Evolutionary conservation across 2,888 invertebrate species (phyloP).

Genomic region (Drosophila koepferae): DNA sequence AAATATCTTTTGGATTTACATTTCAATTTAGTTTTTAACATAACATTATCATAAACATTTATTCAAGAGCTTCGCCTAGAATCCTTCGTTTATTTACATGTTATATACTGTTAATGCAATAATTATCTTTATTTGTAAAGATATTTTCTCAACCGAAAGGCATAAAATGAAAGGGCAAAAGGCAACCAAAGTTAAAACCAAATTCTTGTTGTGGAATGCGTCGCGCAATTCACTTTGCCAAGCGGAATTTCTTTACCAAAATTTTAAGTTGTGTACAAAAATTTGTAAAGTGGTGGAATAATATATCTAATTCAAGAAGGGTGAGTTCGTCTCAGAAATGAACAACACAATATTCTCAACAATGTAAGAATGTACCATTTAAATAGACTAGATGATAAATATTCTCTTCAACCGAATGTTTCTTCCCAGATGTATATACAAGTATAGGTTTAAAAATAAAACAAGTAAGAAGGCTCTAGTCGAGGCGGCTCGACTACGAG

Average conservation of each 20-base stretch:
- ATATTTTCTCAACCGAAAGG: slow-evolving; percentile 33
- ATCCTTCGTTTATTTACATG: slow-evolving; percentile 10
- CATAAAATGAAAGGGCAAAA: slow-evolving; percentile 46
- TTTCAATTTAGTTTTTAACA: background rate
- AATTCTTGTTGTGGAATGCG: slow-evolving; percentile 57
- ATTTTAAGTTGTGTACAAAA: slow-evolving; percentile 57
- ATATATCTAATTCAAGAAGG: slow-evolving; percentile 47
- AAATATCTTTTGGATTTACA: background rate
- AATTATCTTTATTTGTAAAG: slow-evolving; percentile 61
- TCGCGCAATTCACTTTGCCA: slow-evolving; percentile 67
- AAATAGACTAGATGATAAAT: background rate
- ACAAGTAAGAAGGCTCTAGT: no score
- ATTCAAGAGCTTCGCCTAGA: background rate
- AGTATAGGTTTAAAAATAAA: no score
- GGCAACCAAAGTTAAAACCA: slow-evolving; percentile 55
- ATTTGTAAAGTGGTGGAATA: slow-evolving; percentile 43
- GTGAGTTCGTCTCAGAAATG: slow-evolving; percentile 27
- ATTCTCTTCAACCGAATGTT: background rate
- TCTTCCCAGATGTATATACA: no score
- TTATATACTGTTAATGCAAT: slow-evolving; percentile 48
- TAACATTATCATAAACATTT: background rate
- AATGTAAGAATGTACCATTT: slow-evolving; percentile 10
- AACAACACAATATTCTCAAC: slow-evolving; percentile 17
- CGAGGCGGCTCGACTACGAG: no score
- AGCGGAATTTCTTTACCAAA: slow-evolving; percentile 58